These are phyloP conservation scores for Sakesphorus luctuosus DNA, from an alignment of 2,113 vertebrate species.

Conservation along the genomic window DNA sequence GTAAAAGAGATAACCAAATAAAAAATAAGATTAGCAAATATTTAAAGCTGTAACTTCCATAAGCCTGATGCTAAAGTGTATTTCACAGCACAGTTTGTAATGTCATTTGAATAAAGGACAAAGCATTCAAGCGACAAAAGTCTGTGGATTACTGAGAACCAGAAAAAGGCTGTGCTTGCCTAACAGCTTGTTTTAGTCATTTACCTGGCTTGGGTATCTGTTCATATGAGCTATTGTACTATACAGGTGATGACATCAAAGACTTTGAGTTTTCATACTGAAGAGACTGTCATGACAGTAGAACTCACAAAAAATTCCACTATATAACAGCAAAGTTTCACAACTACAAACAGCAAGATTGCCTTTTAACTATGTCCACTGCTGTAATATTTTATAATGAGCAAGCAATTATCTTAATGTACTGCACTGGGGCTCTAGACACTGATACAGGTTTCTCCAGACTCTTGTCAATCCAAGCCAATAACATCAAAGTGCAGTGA, in stretches of 20 bases:
- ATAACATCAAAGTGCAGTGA: not conserved
- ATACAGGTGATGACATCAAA: not conserved
- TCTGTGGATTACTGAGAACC: not conserved
- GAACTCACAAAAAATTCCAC: not conserved
- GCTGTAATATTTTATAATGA: not conserved
- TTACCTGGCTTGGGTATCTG: not conserved
- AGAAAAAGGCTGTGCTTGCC: not conserved
- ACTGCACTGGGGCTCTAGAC: not conserved
- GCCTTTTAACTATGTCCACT: not conserved
- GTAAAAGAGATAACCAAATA: not conserved
- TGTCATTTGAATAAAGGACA: not conserved
- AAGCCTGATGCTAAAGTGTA: not conserved
- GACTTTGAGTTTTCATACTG: not conserved
- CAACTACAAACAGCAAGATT: not conserved
- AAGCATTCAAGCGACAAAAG: not conserved
- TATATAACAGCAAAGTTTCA: not conserved
- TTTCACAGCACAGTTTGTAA: not conserved
- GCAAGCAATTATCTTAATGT: not conserved
- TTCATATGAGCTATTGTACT: not conserved
- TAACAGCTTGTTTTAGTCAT: not conserved
- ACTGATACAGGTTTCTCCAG: not conserved
- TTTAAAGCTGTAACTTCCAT: not conserved
- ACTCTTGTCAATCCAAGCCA: not conserved
- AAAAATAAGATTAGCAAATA: not conserved
- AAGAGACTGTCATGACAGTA: not conserved